phyloP scores from a whole-genome alignment of 2,888 invertebrate species.

The Diarsia rubi region DNA sequence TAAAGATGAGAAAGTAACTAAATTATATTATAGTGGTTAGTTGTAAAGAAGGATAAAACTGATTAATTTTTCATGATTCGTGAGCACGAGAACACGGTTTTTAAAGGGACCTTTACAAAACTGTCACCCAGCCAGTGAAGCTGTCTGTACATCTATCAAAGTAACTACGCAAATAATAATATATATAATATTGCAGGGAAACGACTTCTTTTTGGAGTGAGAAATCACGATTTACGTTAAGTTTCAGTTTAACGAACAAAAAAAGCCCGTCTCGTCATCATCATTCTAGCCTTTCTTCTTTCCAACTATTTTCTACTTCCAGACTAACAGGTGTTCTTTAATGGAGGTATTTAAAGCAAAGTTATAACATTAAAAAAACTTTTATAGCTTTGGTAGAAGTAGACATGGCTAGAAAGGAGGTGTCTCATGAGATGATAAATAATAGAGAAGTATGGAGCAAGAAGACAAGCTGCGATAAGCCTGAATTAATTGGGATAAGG shows the following conservation, averaged over 20 bases:
- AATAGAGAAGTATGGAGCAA: no score
- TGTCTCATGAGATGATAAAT: no score
- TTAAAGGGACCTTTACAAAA: background rate
- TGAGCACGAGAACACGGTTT: background rate
- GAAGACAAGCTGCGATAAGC: no score
- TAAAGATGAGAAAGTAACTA: background rate
- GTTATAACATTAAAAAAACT: background rate
- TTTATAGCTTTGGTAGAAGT: no score
- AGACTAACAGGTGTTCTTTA: background rate
- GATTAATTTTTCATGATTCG: background rate
- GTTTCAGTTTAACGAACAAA: background rate
- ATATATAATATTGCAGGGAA: background rate
- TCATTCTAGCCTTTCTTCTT: no score
- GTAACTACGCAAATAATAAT: background rate
- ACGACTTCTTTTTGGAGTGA: background rate
- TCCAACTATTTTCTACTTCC: no score
- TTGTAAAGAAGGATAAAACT: background rate
- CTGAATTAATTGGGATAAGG: no score
- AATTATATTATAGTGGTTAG: background rate
- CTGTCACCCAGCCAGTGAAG: background rate
- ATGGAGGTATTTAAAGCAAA: background rate
- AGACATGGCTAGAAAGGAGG: no score
- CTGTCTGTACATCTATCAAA: background rate
- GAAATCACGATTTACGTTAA: background rate
- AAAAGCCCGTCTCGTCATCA: no score